Conservation (phyloP, 2,797 vertebrate species). For the Enteromius thamalakanensis region DNA sequence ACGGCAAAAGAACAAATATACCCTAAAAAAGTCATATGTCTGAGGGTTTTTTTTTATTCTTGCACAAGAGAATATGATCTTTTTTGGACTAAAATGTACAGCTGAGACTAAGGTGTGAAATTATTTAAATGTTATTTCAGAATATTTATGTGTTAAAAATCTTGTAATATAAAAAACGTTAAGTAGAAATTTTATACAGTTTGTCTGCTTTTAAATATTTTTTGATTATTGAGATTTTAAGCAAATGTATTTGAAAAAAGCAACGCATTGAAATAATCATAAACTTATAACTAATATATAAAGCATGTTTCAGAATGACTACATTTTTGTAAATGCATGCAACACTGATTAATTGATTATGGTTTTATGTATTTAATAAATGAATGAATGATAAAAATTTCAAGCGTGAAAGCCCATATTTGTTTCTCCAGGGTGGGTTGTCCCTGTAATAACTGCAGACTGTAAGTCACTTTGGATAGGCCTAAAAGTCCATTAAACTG, state of each 20-base stretch:
- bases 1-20: slow-evolving; percentile 31
- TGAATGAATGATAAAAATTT: too few species aligned
- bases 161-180: background rate
- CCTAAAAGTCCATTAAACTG: background rate
- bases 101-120: background rate
- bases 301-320: background rate
- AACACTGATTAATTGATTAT: background rate
- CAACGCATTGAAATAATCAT: background rate
- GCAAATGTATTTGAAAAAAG: background rate
- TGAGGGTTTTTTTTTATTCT: background rate
- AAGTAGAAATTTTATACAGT: background rate
- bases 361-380: background rate
- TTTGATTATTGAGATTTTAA: background rate
- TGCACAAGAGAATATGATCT: background rate
- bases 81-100: background rate
- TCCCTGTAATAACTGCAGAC: background rate
- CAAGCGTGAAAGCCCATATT: background rate
- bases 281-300: background rate
- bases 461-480: background rate
- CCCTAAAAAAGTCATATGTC: slow-evolving; percentile 22
- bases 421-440: background rate
- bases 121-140: background rate
- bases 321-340: background rate
- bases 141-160: background rate
- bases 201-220: background rate